Percentiles rank a stretch among this genome's conserved stretches.
Conservation (phyloP, 2,113 vertebrate genomes). For the Brachyistius frenatus region DNA sequence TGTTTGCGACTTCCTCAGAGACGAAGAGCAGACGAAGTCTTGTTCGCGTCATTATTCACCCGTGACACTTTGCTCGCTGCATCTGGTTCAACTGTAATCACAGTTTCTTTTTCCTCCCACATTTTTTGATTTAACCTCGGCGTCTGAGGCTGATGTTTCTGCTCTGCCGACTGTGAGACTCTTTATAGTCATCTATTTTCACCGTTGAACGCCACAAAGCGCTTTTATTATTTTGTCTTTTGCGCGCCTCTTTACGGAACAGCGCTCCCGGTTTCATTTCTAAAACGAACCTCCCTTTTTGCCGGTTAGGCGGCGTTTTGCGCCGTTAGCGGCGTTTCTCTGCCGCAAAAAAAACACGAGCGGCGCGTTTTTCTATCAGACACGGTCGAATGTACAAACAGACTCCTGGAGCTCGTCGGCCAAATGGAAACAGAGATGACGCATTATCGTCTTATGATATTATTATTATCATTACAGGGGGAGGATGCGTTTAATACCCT, state of each 20-base stretch:
- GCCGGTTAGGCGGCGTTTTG: background rate
- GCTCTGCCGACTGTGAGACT: conserved; percentile 1
- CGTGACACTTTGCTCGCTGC: background rate
- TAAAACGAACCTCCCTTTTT: conserved; percentile 34
- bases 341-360: background rate
- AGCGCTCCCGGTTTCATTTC: conserved; percentile 47
- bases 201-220: conserved; percentile 31
- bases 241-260: conserved; percentile 25
- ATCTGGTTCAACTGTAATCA: background rate
- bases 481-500: conserved; percentile 46
- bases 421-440: conserved; percentile 48
- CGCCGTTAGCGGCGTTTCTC: conserved; percentile 10
- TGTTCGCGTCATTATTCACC: background rate
- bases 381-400: conserved; percentile 33
- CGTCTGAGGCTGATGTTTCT: background rate
- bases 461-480: conserved; percentile 48
- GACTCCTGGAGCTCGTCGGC: conserved; percentile 36
- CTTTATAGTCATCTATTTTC: conserved; percentile 8
- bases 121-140: background rate
- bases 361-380: conserved; percentile 45
- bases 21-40: background rate
- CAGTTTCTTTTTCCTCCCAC: background rate
- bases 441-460: conserved; percentile 49
- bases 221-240: conserved; percentile 31
- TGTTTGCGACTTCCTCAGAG: background rate